Conservation (phyloP, 2,797 vertebrate species). For the Pogoniulus pusillus region DNA sequence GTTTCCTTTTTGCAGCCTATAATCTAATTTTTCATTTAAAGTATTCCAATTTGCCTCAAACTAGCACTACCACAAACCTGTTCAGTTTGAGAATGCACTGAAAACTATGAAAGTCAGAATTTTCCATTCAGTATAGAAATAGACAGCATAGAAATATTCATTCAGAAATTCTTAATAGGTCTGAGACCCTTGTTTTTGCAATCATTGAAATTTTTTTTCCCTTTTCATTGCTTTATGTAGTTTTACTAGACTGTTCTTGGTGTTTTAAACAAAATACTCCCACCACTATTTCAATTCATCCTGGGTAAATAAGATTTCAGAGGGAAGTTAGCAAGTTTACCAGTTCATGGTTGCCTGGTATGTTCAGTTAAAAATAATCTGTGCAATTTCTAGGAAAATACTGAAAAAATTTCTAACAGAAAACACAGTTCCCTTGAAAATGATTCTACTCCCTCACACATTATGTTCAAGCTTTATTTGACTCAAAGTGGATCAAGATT, state of each 20-base stretch:
- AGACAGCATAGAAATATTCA: neutral
- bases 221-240: neutral
- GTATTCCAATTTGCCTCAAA: too few species aligned
- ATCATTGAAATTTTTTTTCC: too few species aligned
- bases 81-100: neutral
- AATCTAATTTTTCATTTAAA: too few species aligned
- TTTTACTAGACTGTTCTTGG: neutral
- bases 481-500: neutral
- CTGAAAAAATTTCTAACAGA: neutral
- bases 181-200: neutral
- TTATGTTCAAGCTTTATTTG: neutral
- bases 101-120: neutral
- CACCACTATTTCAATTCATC: neutral
- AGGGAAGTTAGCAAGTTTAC: neutral
- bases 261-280: neutral
- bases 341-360: neutral
- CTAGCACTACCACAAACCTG: neutral
- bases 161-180: neutral
- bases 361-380: neutral
- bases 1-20: too few species aligned
- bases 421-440: neutral
- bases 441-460: rapidly evolving
- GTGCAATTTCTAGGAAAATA: neutral
- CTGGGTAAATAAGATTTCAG: neutral
- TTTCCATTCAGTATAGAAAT: neutral